Conservation (phyloP, 1,140 invertebrate genomes). For the Bombus sibiricus region DNA sequence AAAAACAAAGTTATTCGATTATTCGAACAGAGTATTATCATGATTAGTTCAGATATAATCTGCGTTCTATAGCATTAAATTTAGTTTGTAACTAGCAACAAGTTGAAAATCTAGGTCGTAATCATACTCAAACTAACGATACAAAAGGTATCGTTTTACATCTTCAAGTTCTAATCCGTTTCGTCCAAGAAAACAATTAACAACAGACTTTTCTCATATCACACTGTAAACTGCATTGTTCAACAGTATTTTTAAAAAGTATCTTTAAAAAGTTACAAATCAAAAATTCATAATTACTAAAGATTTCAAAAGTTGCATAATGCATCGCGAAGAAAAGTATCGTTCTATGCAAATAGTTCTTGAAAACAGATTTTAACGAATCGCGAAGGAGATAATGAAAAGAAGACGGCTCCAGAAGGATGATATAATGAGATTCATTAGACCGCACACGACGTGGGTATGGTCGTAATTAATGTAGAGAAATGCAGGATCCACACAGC, state of each 20-base stretch:
- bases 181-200: neutral
- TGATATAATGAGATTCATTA: constrained; percentile 39
- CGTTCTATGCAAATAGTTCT: neutral
- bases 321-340: too few relatives aligned
- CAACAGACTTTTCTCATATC: too few relatives aligned
- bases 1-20: neutral
- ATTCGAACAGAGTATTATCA: neutral
- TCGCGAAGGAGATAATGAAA: neutral
- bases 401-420: neutral
- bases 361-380: neutral
- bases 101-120: neutral
- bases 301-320: too few relatives aligned
- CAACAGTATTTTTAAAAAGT: too few relatives aligned
- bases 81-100: neutral
- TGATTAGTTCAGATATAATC: neutral
- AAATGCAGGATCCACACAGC: neutral
- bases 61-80: too few relatives aligned
- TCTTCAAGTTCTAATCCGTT: too few relatives aligned
- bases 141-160: neutral
- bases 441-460: neutral
- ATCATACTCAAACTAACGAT: neutral
- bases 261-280: too few relatives aligned
- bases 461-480: constrained; percentile 51
- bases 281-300: too few relatives aligned
- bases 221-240: too few relatives aligned